Conservation (phyloP, 2,797 vertebrate species). For the Syngnathus acus region DNA sequence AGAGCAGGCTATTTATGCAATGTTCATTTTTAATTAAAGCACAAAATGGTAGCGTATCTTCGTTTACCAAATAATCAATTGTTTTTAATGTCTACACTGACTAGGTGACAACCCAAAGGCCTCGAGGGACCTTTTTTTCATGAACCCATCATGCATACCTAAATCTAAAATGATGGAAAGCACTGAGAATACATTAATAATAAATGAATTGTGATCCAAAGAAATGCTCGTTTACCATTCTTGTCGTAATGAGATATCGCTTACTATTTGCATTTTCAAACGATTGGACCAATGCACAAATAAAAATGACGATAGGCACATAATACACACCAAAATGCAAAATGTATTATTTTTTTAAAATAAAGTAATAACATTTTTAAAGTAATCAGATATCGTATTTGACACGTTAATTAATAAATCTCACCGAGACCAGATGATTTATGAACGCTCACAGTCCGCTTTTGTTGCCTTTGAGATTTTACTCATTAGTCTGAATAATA, state of each 20-base stretch:
- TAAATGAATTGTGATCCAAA: slow-evolving; percentile 1
- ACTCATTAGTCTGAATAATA: slow-evolving; percentile 77
- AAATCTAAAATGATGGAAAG: slow-evolving; percentile 54
- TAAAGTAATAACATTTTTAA: no score
- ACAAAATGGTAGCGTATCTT: background rate
- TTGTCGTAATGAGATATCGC: background rate
- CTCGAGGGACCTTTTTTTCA: slow-evolving; percentile 34
- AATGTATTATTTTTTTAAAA: no score
- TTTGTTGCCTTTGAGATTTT: slow-evolving; percentile 68
- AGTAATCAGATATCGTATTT: slow-evolving; percentile 13
- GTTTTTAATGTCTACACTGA: slow-evolving; percentile 33
- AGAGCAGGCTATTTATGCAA: background rate
- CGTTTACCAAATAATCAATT: background rate
- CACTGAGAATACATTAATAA: slow-evolving; percentile 47
- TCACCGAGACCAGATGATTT: slow-evolving; percentile 53
- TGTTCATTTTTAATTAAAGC: background rate
- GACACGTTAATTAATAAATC: slow-evolving; percentile 30
- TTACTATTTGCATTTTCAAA: background rate
- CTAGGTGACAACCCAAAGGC: slow-evolving; percentile 52
- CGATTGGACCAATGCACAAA: no score
- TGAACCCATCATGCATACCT: slow-evolving; percentile 54
- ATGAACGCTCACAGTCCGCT: slow-evolving; percentile 65
- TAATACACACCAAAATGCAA: no score
- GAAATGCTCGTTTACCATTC: background rate
- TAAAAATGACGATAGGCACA: background rate